Evolutionary conservation across 37 sponge, comb jelly and placozoan genomes (phyloP).

Genomic region (Tethya wilhelma): DNA sequence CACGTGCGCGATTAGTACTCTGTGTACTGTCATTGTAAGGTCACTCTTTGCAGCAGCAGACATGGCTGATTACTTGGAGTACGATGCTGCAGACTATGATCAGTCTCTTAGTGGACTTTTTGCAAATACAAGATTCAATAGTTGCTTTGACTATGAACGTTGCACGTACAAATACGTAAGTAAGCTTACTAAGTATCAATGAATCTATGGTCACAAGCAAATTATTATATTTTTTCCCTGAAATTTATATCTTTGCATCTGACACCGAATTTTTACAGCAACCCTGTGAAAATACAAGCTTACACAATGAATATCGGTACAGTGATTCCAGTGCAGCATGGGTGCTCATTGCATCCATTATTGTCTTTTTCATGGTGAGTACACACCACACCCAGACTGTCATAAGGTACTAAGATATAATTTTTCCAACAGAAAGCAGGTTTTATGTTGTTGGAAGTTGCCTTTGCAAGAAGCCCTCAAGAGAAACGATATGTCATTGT

Average conservation of each 20-base stretch:
- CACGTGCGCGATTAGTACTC: too few species aligned
- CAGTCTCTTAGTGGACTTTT: too few species aligned
- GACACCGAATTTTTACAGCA: slow-evolving; percentile 7
- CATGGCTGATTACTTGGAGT: too few species aligned
- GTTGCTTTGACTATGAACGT: slow-evolving; percentile 26
- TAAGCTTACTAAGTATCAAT: not conserved
- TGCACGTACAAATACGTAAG: slow-evolving; percentile 43
- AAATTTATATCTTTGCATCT: too few species aligned
- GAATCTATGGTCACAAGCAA: not conserved
- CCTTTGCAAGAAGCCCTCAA: slow-evolving; percentile 65
- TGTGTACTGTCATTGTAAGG: too few species aligned
- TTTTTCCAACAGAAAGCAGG: slow-evolving; percentile 82
- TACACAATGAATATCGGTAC: slow-evolving; percentile 48
- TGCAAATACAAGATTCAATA: too few species aligned
- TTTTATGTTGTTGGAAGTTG: slow-evolving; percentile 82
- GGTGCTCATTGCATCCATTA: slow-evolving; percentile 82
- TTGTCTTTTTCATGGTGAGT: slow-evolving; percentile 94
- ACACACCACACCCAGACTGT: not conserved
- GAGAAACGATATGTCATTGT: slow-evolving; percentile 82
- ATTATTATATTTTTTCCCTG: not conserved
- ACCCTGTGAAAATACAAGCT: slow-evolving; percentile 25
- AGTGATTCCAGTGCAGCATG: slow-evolving; percentile 77
- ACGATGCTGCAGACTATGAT: too few species aligned
- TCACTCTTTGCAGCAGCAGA: too few species aligned
- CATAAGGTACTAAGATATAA: not conserved